These are phyloP conservation scores for Hypercompe scribonia DNA, from an alignment of 2,888 invertebrate species.

Conservation along the genomic window DNA sequence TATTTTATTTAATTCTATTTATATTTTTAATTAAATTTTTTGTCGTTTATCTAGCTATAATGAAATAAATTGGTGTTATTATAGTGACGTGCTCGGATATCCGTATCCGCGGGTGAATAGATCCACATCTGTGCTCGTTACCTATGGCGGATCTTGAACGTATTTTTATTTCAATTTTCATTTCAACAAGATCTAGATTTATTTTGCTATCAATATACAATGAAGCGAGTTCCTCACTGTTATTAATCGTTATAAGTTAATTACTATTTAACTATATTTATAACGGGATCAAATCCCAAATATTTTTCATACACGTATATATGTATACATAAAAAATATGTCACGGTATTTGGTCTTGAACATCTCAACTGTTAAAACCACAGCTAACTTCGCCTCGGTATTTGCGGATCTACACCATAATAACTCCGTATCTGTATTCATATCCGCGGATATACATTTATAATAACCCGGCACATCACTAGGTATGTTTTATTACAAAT, in stretches of 20 bases:
- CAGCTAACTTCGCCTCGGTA: too few species aligned
- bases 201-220: neutral
- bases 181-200: neutral
- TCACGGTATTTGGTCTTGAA: neutral
- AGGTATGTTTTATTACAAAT: constrained; percentile 13
- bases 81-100: constrained; percentile 1
- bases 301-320: neutral
- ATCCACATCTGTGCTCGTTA: neutral
- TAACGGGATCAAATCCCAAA: neutral
- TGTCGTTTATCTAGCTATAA: constrained; percentile 21
- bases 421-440: neutral
- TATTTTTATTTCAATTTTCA: neutral
- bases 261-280: neutral
- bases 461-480: neutral
- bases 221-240: neutral
- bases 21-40: constrained; percentile 17
- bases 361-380: neutral
- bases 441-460: neutral
- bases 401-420: neutral
- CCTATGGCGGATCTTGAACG: too few species aligned
- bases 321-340: neutral
- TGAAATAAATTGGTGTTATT: constrained; percentile 26
- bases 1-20: constrained; percentile 31
- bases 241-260: too few species aligned
- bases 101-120: neutral